Conservation (phyloP, 2,113 vertebrate genomes). For the Odocoileus hemionus region DNA sequence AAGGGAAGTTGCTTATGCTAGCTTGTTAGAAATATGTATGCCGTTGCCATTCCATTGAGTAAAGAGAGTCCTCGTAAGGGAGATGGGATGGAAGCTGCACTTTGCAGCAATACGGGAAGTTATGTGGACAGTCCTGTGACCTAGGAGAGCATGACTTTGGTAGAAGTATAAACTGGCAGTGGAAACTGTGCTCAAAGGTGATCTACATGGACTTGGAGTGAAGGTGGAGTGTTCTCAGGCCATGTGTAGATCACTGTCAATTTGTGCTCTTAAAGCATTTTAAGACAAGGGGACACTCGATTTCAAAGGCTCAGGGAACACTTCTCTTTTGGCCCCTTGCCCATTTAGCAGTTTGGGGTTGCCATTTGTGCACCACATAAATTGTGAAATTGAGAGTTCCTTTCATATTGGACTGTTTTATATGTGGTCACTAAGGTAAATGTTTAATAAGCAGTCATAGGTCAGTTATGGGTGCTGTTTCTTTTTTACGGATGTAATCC, state of each 20-base stretch:
- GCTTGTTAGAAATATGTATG: not conserved
- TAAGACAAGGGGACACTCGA: not conserved
- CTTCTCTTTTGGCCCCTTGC: not conserved
- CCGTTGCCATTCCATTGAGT: not conserved
- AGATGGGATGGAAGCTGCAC: not conserved
- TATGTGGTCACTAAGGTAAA: slow-evolving; percentile 55
- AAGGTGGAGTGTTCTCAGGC: not conserved
- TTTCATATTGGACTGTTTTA: slow-evolving; percentile 45
- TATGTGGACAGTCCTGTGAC: not conserved
- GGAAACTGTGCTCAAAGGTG: not conserved
- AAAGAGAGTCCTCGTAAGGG: not conserved
- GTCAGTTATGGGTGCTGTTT: not conserved
- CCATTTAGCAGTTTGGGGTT: not conserved
- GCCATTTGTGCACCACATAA: slow-evolving; percentile 34
- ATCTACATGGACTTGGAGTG: not conserved
- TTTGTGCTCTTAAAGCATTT: not conserved
- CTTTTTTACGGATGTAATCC: slow-evolving; percentile 14
- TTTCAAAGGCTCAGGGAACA: not conserved
- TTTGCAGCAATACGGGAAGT: not conserved
- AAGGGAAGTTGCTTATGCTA: not conserved
- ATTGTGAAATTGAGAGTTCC: slow-evolving; percentile 42
- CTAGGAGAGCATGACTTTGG: not conserved
- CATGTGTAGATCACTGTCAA: not conserved
- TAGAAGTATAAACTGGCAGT: not conserved
- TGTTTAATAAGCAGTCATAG: slow-evolving; percentile 66